A percentile compares a stretch with the other conserved stretches of the same genome.
phyloP scores from a whole-genome alignment of 2,797 vertebrate genomes.

The Meriones psammophilus region DNA sequence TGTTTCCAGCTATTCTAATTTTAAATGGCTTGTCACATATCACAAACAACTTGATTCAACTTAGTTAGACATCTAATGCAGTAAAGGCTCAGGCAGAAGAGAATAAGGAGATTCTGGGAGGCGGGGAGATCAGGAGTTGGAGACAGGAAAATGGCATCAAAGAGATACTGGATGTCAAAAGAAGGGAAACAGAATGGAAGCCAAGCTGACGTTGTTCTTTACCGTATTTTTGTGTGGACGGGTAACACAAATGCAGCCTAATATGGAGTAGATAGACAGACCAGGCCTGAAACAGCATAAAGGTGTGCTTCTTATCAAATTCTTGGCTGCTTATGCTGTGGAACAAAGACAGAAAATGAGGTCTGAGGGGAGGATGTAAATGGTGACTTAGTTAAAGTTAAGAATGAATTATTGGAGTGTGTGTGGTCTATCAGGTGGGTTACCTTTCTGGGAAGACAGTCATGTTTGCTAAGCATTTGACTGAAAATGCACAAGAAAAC shows the following conservation, averaged over 20 bases:
- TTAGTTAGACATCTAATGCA: neutral
- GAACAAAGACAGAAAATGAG: neutral
- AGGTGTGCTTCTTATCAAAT: neutral
- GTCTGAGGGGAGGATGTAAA: neutral
- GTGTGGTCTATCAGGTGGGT: neutral
- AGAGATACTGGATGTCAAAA: neutral
- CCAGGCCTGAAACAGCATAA: neutral
- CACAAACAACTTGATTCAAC: neutral
- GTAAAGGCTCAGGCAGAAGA: neutral
- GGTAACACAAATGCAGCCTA: neutral
- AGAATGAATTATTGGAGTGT: neutral
- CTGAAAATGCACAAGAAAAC: neutral
- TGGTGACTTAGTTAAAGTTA: slow-evolving; percentile 3
- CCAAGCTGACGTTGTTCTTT: neutral
- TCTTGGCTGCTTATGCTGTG: neutral
- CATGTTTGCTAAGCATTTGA: neutral
- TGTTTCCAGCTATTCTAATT: neutral
- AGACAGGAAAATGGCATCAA: neutral
- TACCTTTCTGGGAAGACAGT: neutral
- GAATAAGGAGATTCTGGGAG: no score
- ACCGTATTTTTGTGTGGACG: neutral
- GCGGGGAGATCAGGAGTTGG: neutral
- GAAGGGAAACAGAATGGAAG: neutral
- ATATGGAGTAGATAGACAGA: neutral
- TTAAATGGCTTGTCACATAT: neutral